Evolutionary conservation across 2,888 invertebrate species (phyloP).

Genomic region (Heliothis peltigera): DNA sequence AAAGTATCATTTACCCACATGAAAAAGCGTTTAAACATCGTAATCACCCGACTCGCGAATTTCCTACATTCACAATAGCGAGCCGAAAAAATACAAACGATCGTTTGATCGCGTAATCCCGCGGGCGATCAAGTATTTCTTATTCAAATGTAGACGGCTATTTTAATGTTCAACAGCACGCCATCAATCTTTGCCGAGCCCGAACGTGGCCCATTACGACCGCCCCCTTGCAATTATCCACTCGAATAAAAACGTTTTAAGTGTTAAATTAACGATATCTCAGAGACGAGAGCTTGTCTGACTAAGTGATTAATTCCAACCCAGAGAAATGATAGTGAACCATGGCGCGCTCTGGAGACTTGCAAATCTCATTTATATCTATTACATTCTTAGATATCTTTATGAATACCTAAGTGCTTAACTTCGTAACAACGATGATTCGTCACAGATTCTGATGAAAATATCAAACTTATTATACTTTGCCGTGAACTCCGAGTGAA

Average conservation of each 20-base stretch:
- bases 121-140: constrained; percentile 81
- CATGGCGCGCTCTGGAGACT: constrained; percentile 62
- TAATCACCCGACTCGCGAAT: constrained; percentile 48
- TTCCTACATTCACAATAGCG: constrained; percentile 62
- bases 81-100: constrained; percentile 76
- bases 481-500: constrained; percentile 15
- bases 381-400: constrained; percentile 56
- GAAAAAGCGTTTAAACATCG: constrained; percentile 43
- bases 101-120: constrained; percentile 81
- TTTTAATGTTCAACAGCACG: constrained; percentile 85
- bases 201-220: constrained; percentile 84
- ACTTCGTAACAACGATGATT: constrained; percentile 35
- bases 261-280: constrained; percentile 89
- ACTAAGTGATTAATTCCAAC: constrained; percentile 85
- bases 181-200: constrained; percentile 86
- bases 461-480: constrained; percentile 36
- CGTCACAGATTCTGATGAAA: constrained; percentile 12
- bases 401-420: constrained; percentile 38
- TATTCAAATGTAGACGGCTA: constrained; percentile 86
- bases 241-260: constrained; percentile 89
- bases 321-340: constrained; percentile 75
- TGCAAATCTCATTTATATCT: constrained; percentile 69
- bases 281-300: constrained; percentile 82
- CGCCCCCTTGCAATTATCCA: constrained; percentile 88
- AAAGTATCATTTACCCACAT: constrained; percentile 48